Evolutionary conservation across 2,113 vertebrate species (phyloP).

Genomic region (Thamnaconus septentrionalis): DNA sequence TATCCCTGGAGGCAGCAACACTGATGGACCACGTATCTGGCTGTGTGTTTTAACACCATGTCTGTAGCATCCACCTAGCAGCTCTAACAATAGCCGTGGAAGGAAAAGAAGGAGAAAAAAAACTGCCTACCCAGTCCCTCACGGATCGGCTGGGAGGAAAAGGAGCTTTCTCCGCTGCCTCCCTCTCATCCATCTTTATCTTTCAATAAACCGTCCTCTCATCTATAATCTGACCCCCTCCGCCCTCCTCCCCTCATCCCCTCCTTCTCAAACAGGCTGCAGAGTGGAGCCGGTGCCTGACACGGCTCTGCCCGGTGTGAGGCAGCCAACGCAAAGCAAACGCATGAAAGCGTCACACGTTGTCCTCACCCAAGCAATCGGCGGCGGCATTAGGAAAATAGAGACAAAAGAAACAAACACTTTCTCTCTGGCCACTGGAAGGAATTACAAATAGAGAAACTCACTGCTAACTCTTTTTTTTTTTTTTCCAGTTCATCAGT

Average conservation of each 20-base stretch:
- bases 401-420: too few species aligned
- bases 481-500: too few species aligned
- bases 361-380: too few species aligned
- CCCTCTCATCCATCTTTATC: not conserved
- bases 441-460: too few species aligned
- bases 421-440: too few species aligned
- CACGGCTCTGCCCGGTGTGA: not conserved
- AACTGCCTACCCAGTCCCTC: constrained; percentile 14
- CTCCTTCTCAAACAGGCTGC: too few species aligned
- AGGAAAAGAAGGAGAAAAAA: not conserved
- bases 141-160: constrained; percentile 20
- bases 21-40: too few species aligned
- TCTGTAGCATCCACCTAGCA: constrained; percentile 27
- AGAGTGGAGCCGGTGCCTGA: too few species aligned
- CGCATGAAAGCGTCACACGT: too few species aligned
- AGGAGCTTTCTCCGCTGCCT: not conserved
- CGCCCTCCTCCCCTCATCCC: not conserved
- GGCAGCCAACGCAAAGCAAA: not conserved
- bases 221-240: not conserved
- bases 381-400: too few species aligned
- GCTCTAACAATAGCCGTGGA: constrained; percentile 46
- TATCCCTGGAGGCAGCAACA: too few species aligned
- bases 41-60: not conserved
- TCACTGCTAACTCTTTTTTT: too few species aligned
- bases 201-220: not conserved